These are phyloP conservation scores for Sarcoramphus papa DNA, from an alignment of 2,797 vertebrate genomes.

Conservation along the genomic window DNA sequence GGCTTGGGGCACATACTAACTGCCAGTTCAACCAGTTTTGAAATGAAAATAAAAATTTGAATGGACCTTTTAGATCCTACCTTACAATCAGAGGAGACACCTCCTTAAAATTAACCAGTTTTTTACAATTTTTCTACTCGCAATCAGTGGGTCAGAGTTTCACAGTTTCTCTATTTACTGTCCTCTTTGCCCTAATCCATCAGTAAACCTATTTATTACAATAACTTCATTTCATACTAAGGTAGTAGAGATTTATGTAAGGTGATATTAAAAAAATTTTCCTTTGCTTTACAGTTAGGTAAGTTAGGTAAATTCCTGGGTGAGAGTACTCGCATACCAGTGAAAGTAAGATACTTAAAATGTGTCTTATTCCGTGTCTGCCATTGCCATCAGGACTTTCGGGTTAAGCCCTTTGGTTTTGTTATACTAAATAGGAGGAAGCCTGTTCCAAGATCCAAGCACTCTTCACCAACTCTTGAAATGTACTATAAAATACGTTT, in stretches of 20 bases:
- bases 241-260: not conserved
- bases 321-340: not conserved
- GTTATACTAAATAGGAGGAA: not conserved
- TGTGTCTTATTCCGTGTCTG: not conserved
- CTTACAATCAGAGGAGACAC: not conserved
- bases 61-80: not conserved
- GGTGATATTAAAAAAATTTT: not conserved
- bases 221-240: not conserved
- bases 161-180: not conserved
- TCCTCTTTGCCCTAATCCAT: not conserved
- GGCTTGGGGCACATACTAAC: not conserved
- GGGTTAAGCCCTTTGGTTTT: not conserved
- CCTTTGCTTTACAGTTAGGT: not conserved
- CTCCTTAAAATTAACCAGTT: not conserved
- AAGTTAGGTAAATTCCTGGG: not conserved
- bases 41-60: not conserved
- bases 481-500: not conserved
- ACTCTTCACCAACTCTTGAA: not conserved
- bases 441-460: not conserved
- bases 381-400: not conserved
- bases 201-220: not conserved
- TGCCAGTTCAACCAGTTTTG: not conserved
- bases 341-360: not conserved
- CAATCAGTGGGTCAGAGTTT: not conserved
- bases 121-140: not conserved